phyloP scores from a whole-genome alignment of 1,140 invertebrate species.

The Microvelia longipes region DNA sequence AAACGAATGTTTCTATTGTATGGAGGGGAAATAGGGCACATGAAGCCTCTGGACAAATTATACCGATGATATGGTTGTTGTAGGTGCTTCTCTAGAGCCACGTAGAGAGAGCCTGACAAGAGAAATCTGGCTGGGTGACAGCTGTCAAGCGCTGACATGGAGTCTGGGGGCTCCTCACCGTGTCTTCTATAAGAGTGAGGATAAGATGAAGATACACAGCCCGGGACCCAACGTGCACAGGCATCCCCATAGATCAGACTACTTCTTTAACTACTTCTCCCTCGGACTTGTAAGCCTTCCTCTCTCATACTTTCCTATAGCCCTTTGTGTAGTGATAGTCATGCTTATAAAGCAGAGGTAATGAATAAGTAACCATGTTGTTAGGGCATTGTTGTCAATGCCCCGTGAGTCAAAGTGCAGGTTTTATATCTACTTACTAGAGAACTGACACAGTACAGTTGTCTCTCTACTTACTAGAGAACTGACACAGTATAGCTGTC shows the following conservation, averaged over 20 bases:
- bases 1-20: too few species aligned
- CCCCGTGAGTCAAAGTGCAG: too few species aligned
- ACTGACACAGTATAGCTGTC: too few species aligned
- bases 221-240: constrained; percentile 57
- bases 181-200: constrained; percentile 89
- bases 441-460: too few species aligned
- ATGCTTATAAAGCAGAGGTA: too few species aligned
- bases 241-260: constrained; percentile 62
- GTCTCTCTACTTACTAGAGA: too few species aligned
- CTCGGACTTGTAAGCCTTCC: constrained; percentile 62
- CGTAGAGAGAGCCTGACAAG: constrained; percentile 36
- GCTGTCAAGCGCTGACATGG: constrained; percentile 68
- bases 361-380: too few species aligned
- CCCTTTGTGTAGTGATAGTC: constrained; percentile 1
- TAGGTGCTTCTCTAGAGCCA: constrained; percentile 11
- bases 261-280: constrained; percentile 96
- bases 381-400: too few species aligned
- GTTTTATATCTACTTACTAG: not conserved
- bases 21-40: too few species aligned
- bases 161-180: constrained; percentile 58
- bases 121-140: constrained; percentile 63
- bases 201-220: constrained; percentile 95
- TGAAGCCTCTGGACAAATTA: too few species aligned
- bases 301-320: not conserved
- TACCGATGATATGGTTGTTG: too few species aligned